Evolutionary conservation across 2,888 invertebrate genomes (phyloP).

Genomic region (Cacoxenus indagator): DNA sequence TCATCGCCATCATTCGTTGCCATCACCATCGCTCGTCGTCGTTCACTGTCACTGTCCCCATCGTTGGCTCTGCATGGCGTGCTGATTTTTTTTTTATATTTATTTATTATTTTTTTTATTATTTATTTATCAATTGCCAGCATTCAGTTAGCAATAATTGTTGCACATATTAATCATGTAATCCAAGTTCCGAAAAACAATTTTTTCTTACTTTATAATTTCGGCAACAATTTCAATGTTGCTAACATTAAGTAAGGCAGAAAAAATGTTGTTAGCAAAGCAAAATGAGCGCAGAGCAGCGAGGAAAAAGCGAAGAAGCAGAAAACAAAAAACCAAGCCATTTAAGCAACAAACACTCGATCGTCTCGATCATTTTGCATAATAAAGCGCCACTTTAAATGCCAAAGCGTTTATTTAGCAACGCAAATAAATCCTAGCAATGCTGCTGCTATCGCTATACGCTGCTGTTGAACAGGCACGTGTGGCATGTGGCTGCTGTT

Average conservation of each 20-base stretch:
- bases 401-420: slow-evolving; percentile 41
- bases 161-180: slow-evolving; percentile 18
- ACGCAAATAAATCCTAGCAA: slow-evolving; percentile 34
- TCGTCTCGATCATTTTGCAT: slow-evolving; percentile 47
- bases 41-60: background rate
- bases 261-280: background rate
- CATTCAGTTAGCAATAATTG: background rate
- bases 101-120: too few species aligned
- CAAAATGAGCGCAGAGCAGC: background rate
- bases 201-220: slow-evolving; percentile 17
- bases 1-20: too few species aligned
- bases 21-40: too few species aligned
- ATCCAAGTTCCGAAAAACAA: slow-evolving; percentile 12
- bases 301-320: background rate
- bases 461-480: background rate
- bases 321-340: background rate
- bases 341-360: slow-evolving; percentile 36
- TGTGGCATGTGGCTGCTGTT: slow-evolving; percentile 1
- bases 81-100: too few species aligned
- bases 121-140: too few species aligned
- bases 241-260: background rate
- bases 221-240: slow-evolving; percentile 39
- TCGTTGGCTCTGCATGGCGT: too few species aligned
- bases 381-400: slow-evolving; percentile 53
- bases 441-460: background rate